Percentiles rank a stretch among this genome's conserved stretches.
These are phyloP conservation scores for Varanus komodoensis DNA, from an alignment of 2,113 vertebrate genomes.

Conservation along the genomic window DNA sequence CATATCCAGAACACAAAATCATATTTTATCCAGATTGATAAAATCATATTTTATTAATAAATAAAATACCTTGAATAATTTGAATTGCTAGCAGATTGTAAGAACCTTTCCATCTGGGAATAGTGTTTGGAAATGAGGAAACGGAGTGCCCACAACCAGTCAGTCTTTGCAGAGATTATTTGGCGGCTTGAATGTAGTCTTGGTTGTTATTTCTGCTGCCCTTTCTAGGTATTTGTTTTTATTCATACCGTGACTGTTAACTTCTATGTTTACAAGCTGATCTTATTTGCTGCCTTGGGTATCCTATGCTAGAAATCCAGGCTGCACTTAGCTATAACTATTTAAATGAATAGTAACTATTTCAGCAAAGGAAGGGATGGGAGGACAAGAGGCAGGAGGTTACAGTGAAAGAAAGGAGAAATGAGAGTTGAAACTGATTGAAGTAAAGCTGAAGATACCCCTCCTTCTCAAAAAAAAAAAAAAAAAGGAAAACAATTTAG, in stretches of 20 bases:
- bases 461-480: too few species aligned
- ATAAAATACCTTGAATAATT: background rate
- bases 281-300: background rate
- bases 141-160: background rate
- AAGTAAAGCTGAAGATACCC: background rate
- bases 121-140: background rate
- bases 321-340: background rate
- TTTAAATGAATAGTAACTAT: background rate
- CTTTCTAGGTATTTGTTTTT: background rate
- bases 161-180: background rate
- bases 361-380: background rate
- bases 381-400: fast-evolving
- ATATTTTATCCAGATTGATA: too few species aligned
- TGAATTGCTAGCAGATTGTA: background rate
- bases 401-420: background rate
- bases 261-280: background rate
- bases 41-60: too few species aligned
- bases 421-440: background rate
- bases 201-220: background rate
- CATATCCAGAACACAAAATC: too few species aligned
- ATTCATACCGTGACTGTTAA: background rate
- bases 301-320: too few species aligned
- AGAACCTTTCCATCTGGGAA: background rate
- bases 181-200: background rate
- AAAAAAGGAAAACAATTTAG: background rate